Evolutionary conservation across 64 coral and sea anemone species (phyloP), one percentile per base, ranked within the genome.

Genomic region (Dendronephthya gigantea): DNA sequence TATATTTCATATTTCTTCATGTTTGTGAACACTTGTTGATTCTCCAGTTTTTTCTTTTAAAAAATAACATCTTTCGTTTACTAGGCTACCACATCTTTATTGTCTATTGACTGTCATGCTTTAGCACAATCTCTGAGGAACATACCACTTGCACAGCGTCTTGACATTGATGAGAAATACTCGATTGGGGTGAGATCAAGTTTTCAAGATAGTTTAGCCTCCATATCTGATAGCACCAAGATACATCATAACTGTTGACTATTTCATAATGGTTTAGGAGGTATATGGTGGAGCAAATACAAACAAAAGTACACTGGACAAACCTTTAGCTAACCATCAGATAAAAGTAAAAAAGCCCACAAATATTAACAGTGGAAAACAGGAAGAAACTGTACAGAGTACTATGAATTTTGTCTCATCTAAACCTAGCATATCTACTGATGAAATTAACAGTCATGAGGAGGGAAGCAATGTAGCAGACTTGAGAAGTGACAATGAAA

Each of bases 91-190:
- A n/a, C 3, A 2, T 88, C 88, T 39, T 69, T 84, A 22, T 51
- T 93, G 17, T 37, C 86, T 40, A 87, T 93, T 27, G 83, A 93
- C 81, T 76, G 90, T 59, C 50, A 49, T 15, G 35, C 83, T 33
- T 65, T 93, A 84, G 86, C 82, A 85, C 34, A 40, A 35, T 88
- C 92, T 5, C 38, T 93, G 32, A 90, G 84, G 66, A 84, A 81
- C 39, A 45, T 93, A 33, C 92, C 92, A 14, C 40, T 93, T 22
- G 85, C 81, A 39, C 65, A 50, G 39, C 89, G 82, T 38, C 89
- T 93, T 17, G 69, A 85, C 32, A 87, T 93, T 58, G 89, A 90
- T 27, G 13, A 74, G 50, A 65, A 87, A 84, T 43, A 84, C 74
- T 68, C 88, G 4, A n/a, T 79, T 79, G 31, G 37, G 4, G 72